Percentiles rank a stretch among this genome's conserved stretches.
Evolutionary conservation across 2,888 invertebrate genomes (phyloP).

Genomic region (Orgyia antiqua): DNA sequence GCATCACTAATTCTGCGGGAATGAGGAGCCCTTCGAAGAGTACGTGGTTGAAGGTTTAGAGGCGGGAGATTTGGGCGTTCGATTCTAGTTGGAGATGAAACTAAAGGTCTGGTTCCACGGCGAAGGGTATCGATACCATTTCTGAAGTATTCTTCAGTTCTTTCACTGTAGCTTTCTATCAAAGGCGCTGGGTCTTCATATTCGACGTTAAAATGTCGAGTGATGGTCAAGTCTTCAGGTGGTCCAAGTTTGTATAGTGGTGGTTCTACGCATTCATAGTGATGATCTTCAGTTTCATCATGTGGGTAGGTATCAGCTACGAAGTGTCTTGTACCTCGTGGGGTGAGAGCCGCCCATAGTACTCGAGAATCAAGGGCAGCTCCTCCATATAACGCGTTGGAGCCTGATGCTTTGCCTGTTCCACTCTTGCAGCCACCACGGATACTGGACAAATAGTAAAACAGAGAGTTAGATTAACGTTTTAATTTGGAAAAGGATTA

Average conservation of each 20-base stretch:
- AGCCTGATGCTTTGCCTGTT: slow-evolving; percentile 69
- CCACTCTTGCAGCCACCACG: slow-evolving; percentile 76
- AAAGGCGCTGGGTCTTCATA: slow-evolving; percentile 88
- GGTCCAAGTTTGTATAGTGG: slow-evolving; percentile 71
- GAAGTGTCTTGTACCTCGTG: slow-evolving; percentile 88
- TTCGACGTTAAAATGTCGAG: slow-evolving; percentile 88
- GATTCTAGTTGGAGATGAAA: slow-evolving; percentile 89
- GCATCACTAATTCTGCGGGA: slow-evolving; percentile 73
- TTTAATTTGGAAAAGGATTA: too few relatives aligned
- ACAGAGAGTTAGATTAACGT: too few relatives aligned
- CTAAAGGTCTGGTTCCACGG: slow-evolving; percentile 80
- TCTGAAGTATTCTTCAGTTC: slow-evolving; percentile 66
- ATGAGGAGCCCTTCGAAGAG: slow-evolving; percentile 69
- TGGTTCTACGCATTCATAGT: slow-evolving; percentile 84
- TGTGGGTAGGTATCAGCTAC: slow-evolving; percentile 82
- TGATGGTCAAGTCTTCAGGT: slow-evolving; percentile 77
- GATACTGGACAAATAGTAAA: slow-evolving; percentile 44
- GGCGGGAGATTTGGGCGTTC: slow-evolving; percentile 90
- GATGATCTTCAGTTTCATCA: slow-evolving; percentile 81
- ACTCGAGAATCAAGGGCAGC: slow-evolving; percentile 82
- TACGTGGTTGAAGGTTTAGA: slow-evolving; percentile 80
- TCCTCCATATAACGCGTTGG: slow-evolving; percentile 64
- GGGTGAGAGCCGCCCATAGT: slow-evolving; percentile 91
- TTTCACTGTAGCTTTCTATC: slow-evolving; percentile 83
- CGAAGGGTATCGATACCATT: slow-evolving; percentile 68